Evolutionary conservation across 2,888 invertebrate genomes (phyloP), one percentile per base, ranked within the genome.

Genomic region (Dromius quadrimaculatus): DNA sequence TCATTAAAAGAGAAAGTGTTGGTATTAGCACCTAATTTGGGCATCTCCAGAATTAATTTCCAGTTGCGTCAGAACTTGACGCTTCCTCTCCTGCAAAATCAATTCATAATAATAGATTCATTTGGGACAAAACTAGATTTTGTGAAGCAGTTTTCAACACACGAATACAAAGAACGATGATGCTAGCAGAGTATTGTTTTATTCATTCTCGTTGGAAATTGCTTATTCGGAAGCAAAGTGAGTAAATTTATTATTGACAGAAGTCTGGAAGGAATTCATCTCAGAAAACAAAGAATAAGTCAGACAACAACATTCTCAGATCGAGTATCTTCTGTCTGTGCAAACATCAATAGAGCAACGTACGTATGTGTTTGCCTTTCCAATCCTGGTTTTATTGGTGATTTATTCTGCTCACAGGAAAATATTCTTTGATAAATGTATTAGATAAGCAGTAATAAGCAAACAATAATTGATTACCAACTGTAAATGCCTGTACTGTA

Each of bases 1-100:
- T 68, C 59, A 59, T 68, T 68, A 68, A 59, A 57, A 45, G 68
- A 59, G 68, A 68, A 68, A 68, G 59, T 45, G 20, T n/a, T 41
- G 62, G 20, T 41, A 54, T 54, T 54, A 54, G 11, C 23, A 28
- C 28, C 50, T 17, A 54, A 54, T 54, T 54, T 54, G 50, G 50
- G 15, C 28, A 28, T 54, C 5, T 13, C 13, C 32, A 11, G 11
- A 13, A 15, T 41, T 9, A 47, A 54, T n/a, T n/a, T n/a, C n/a
- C n/a, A n/a, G n/a, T n/a, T n/a, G n/a, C n/a, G n/a, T n/a, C n/a
- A n/a, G n/a, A n/a, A n/a, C n/a, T n/a, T n/a, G n/a, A n/a, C n/a
- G n/a, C n/a, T n/a, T n/a, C n/a, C n/a, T n/a, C n/a, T n/a, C n/a
- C n/a, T n/a, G n/a, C n/a, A n/a, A n/a, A n/a, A n/a, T n/a, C n/a